These are phyloP conservation scores for Polydesmus complanatus DNA, from an alignment of 2,888 invertebrate genomes.

Conservation along the genomic window DNA sequence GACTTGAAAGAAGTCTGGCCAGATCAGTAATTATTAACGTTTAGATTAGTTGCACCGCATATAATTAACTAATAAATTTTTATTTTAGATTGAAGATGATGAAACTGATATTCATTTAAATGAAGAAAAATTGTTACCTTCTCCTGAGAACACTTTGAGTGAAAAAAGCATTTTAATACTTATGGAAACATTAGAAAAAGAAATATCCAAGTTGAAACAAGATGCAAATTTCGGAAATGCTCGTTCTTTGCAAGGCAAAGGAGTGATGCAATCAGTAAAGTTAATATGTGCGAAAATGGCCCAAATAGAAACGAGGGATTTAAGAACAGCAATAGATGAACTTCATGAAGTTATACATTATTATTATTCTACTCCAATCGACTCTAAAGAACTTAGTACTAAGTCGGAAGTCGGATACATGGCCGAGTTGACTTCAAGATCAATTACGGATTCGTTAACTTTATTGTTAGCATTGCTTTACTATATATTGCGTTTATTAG, in stretches of 20 bases:
- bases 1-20: conserved; percentile 53
- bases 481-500: background rate
- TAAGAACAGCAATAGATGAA: conserved; percentile 58
- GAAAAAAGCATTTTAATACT: background rate
- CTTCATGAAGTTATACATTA: conserved; percentile 27
- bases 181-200: background rate
- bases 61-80: background rate
- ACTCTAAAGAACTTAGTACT: background rate
- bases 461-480: background rate
- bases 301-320: conserved; percentile 73
- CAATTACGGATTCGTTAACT: background rate
- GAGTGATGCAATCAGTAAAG: conserved; percentile 79
- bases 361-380: background rate
- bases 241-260: conserved; percentile 36
- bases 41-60: background rate
- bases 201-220: background rate
- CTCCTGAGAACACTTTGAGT: background rate
- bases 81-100: conserved; percentile 50
- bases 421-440: background rate
- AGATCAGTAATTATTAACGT: conserved; percentile 46
- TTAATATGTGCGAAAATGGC: conserved; percentile 80
- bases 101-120: conserved; percentile 55
- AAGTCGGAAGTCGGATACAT: background rate
- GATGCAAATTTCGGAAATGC: conserved; percentile 2
- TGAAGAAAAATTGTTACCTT: background rate